Evolutionary conservation across 2,888 invertebrate genomes (phyloP).

Genomic region (Rhodophaea formosa): DNA sequence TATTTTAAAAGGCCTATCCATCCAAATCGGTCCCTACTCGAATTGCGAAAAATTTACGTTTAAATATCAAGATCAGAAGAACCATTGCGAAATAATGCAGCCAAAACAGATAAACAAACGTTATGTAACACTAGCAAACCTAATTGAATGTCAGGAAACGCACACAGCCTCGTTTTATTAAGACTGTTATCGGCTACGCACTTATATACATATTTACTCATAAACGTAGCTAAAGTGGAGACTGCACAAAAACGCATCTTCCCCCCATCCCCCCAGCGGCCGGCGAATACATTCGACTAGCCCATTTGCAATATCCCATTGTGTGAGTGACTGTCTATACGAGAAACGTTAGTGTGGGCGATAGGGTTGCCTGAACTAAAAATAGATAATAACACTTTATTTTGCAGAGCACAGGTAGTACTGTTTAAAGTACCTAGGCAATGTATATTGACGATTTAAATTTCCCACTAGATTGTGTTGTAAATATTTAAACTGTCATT

Average conservation of each 20-base stretch:
- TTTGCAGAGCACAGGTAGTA: background rate
- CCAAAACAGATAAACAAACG: constrained; percentile 24
- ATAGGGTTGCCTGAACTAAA: constrained; percentile 8
- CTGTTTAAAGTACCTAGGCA: background rate
- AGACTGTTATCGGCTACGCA: constrained; percentile 70
- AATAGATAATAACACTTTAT: background rate
- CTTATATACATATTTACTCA: constrained; percentile 68
- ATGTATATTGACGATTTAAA: background rate
- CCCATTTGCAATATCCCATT: constrained; percentile 78
- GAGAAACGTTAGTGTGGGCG: constrained; percentile 25
- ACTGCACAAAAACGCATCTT: constrained; percentile 80
- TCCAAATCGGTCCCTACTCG: too few relatives aligned
- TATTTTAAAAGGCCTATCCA: constrained; percentile 50
- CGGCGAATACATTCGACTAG: constrained; percentile 79
- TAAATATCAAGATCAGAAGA: background rate
- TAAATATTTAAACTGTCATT: too few relatives aligned
- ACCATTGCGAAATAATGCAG: background rate
- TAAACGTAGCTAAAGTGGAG: constrained; percentile 66
- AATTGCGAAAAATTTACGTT: background rate
- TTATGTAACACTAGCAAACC: constrained; percentile 31
- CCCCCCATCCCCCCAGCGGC: constrained; percentile 56
- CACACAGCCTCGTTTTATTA: constrained; percentile 41
- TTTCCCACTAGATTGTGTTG: background rate
- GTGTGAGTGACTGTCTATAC: constrained; percentile 68
- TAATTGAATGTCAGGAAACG: constrained; percentile 44